Evolutionary conservation across 2,888 invertebrate genomes (phyloP), one percentile per base, ranked within the genome.

Genomic region (Hydrotaea cyrtoneurina): DNA sequence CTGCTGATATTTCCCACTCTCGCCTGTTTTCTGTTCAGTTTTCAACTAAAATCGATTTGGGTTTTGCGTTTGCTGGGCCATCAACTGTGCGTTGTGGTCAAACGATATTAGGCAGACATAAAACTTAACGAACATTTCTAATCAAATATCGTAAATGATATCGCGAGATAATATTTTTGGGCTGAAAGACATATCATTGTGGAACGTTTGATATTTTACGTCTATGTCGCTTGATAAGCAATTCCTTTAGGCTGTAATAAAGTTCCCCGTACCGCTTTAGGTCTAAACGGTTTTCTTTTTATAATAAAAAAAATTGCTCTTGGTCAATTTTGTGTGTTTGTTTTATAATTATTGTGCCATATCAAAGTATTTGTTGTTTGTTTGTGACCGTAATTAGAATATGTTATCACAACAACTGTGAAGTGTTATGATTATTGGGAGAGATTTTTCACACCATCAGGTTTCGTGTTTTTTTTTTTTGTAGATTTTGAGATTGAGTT

Each of bases 131-230:
- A 80, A 72, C 50, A 8, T 71, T 26, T 75, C 43, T 64, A 71
- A 76, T 76, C 53, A 13, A n/a, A 53, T 62, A 76, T 71, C 39
- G 23, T 72, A 76, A 64, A 50, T 76, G 76, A 76, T 80, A 80
- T 75, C 57, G 57, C n/a, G 57, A 2, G 46, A 69, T 62, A 66
- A 39, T 43, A 43, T 66, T 39, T 66, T 75, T 59, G 57, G 19
- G n/a, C 46, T n/a, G 69, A 75, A 75, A 4, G 31, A 31, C n/a
- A n/a, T 43, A 66, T 19, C 17, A 26, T 53, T 39, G 50, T 7
- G 2, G 50, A 8, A 39, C 39, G 11, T 39, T 73, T 21, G 64
- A 62, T 55, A 55, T 64, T 31, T 64, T 13, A 15, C 64, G 57
- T 79, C 50, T n/a, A 43, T 36, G 57, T 79, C 43, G 55, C 66